Evolutionary conservation across 2,113 vertebrate genomes (phyloP).

Genomic region (Echinops telfairi): DNA sequence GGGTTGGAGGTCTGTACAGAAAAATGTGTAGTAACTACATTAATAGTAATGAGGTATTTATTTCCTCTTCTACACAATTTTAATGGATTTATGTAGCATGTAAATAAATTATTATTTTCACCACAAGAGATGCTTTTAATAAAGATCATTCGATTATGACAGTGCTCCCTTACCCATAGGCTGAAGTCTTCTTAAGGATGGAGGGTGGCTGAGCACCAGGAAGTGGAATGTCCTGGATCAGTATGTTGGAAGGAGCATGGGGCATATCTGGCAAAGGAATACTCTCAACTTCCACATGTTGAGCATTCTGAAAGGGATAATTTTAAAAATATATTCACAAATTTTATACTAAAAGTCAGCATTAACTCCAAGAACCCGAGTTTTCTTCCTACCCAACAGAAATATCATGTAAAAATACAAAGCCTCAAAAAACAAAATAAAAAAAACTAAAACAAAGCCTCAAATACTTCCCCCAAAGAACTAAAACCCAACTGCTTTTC

Average conservation of each 20-base stretch:
- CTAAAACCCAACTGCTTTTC: not conserved
- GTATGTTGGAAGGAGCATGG: constrained; percentile 97
- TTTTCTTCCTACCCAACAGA: not conserved
- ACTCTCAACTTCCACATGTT: constrained; percentile 98
- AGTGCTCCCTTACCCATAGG: constrained; percentile 91
- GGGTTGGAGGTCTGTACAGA: constrained; percentile 83
- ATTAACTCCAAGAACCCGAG: not conserved
- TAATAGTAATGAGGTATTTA: not conserved
- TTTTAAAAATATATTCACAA: not conserved
- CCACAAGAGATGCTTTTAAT: not conserved
- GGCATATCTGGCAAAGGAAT: constrained; percentile 99
- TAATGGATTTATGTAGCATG: not conserved
- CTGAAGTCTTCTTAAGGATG: constrained; percentile 96
- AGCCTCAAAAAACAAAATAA: not conserved
- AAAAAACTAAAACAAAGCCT: not conserved
- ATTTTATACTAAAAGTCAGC: not conserved
- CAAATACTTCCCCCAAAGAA: not conserved
- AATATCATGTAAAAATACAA: not conserved
- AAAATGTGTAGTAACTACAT: not conserved
- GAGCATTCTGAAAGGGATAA: constrained; percentile 93
- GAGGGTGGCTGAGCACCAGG: constrained; percentile 98
- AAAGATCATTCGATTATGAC: not conserved
- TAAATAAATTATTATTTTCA: not conserved
- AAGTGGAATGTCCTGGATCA: constrained; percentile 98
- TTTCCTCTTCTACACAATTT: not conserved